Evolutionary conservation across 2,888 invertebrate species (phyloP), one percentile per base, ranked within the genome.

Genomic region (Zaprionus bogoriensis): DNA sequence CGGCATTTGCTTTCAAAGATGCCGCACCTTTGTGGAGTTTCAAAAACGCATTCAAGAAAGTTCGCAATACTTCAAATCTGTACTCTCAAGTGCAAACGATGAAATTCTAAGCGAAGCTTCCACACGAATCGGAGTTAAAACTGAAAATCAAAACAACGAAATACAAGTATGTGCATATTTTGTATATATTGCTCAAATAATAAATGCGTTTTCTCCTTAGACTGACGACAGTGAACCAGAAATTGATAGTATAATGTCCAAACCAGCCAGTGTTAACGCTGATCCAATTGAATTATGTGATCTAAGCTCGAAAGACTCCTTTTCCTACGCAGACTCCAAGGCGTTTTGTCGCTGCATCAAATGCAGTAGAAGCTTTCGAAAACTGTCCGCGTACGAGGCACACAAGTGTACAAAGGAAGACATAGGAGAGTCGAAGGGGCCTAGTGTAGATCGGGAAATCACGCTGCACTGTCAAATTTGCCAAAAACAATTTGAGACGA

Each of bases 1-100:
- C 38, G 44, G 62, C 2, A 4, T 36, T 4, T 76, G 74, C 27
- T 48, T 9, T 3, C 55, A 53, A 17, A 77, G 70, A 52, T 53
- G 20, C 2, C 25, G 12, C 44, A 57, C 36, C 1, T 77, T 74
- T 48, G 12, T 59, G 0, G 64, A 64, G 27, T 67, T 70, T 25
- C 58, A 51, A 57, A 51, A 12, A 0, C 42, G 23, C 5, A 25
- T 66, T 10, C 19, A 46, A 42, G 45, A 59, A n/a, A 73, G 50
- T 38, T 38, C 53, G 12, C 12, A 62, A 19, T 77, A 72, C 57
- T 20, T 64, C 1, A 17, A 10, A 22, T 45, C 69, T 1, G 46
- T 68, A 32, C 22, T 74, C 6, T 44, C 52, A 7, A 53, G 28
- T n/a, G 2, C 7, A 4, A 20, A 32, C 3, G 14, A 44, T 19